A percentile compares a stretch with the other conserved stretches of the same genome.
Conservation (phyloP, 2,888 invertebrate species). For the Helobdella robusta region DNA sequence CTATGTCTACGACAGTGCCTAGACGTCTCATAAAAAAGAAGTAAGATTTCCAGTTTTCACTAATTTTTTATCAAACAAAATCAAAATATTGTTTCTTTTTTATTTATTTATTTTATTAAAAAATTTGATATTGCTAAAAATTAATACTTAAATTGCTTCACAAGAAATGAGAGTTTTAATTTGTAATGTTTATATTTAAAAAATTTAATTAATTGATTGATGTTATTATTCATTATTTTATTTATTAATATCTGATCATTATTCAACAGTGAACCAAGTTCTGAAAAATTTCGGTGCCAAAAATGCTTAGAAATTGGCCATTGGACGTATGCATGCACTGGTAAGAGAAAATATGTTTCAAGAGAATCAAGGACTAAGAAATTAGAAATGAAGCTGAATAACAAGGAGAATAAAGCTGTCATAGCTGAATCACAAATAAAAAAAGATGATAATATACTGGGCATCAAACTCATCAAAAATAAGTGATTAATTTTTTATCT, state of each 20-base stretch:
- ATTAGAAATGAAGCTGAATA: slow-evolving; percentile 61
- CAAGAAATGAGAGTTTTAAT: no score
- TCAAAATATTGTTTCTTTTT: no score
- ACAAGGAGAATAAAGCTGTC: slow-evolving; percentile 49
- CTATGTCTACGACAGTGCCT: no score
- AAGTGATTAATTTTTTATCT: slow-evolving; percentile 33
- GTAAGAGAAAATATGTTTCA: slow-evolving; percentile 76
- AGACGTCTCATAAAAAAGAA: no score
- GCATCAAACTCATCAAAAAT: slow-evolving; percentile 56
- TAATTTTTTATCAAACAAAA: no score
- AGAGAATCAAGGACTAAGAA: slow-evolving; percentile 72
- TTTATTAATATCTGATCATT: background rate
- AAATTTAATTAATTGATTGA: no score
- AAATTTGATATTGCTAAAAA: no score
- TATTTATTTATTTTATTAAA: no score
- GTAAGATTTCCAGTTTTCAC: no score
- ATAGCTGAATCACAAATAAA: background rate
- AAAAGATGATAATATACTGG: slow-evolving; percentile 16
- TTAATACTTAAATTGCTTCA: no score
- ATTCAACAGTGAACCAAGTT: slow-evolving; percentile 31
- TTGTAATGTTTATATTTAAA: no score
- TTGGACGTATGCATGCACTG: slow-evolving; percentile 87
- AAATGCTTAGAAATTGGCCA: slow-evolving; percentile 85
- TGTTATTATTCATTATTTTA: no score
- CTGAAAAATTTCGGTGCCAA: slow-evolving; percentile 61